phyloP scores from a whole-genome alignment of 2,888 invertebrate genomes.

The Perithous albicinctus region DNA sequence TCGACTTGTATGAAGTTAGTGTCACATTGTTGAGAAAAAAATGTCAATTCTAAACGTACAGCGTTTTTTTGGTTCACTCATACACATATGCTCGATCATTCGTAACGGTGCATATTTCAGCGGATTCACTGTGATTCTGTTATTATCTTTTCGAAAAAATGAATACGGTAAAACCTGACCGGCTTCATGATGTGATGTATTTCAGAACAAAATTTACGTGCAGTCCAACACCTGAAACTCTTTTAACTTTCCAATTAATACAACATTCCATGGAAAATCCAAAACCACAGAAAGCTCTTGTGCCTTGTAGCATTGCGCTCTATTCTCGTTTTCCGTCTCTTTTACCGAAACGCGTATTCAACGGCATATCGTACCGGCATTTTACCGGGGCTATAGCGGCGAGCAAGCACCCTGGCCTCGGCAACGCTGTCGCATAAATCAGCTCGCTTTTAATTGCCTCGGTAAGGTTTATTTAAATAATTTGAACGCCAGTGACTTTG shows the following conservation, averaged over 20 bases:
- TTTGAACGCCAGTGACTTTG: slow-evolving; percentile 72
- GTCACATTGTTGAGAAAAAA: too few relatives aligned
- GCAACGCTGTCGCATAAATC: slow-evolving; percentile 75
- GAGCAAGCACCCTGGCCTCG: slow-evolving; percentile 53
- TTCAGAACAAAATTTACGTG: too few relatives aligned
- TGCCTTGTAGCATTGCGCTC: slow-evolving; percentile 13
- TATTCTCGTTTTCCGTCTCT: slow-evolving; percentile 25
- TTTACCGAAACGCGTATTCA: slow-evolving; percentile 20
- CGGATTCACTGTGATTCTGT: too few relatives aligned
- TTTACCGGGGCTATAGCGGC: slow-evolving; percentile 46
- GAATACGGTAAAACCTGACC: too few relatives aligned
- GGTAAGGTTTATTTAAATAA: slow-evolving; percentile 80
- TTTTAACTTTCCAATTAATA: slow-evolving; percentile 80
- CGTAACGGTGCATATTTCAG: too few relatives aligned
- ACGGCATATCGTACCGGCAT: slow-evolving; percentile 46
- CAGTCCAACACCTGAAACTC: slow-evolving; percentile 68
- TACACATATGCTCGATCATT: too few relatives aligned
- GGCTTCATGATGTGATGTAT: too few relatives aligned
- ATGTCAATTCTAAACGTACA: too few relatives aligned
- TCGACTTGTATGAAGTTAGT: too few relatives aligned
- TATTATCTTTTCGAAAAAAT: too few relatives aligned
- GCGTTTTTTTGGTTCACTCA: too few relatives aligned
- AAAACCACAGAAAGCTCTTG: slow-evolving; percentile 46
- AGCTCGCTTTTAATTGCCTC: slow-evolving; percentile 79
- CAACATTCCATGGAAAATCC: slow-evolving; percentile 67